Evolutionary conservation across 2,888 invertebrate genomes (phyloP), one percentile per base, ranked within the genome.

Genomic region (Synanthedon myopaeformis): DNA sequence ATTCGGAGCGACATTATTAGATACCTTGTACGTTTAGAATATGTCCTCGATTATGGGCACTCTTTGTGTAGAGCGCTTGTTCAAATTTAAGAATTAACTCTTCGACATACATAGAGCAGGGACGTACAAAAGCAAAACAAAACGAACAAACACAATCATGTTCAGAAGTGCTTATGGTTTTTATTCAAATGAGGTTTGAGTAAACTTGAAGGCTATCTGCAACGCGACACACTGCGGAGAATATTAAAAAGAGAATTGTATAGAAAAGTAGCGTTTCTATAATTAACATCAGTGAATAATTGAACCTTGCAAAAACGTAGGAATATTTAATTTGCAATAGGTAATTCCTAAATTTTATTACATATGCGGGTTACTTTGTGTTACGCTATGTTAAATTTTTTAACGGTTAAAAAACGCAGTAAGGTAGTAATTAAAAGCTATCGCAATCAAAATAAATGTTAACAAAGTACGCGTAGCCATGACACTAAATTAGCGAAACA

Each of bases 1-100:
- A 70, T 74, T 74, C 75, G 75, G 66, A 66, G 69, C 61, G 65
- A 68, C 70, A 68, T 64, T 35, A 62, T 66, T 59, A 55, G 60
- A 58, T 49, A 54, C 50, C 42, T 56, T 53, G 51, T 52, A 56
- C 56, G 51, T 55, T 51, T 54, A 52, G 13, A 42, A 12, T 23
- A 23, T 45, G 45, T 45, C 45, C 13, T 45, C 49, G 53, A 51
- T 51, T 53, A 17, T 49, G 48, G 48, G 41, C 53, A 53, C n/a
- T 12, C 41, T 52, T 23, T 52, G 41, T 51, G 52, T 50, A 54
- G 14, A 13, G 42, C 28, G 48, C 54, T 52, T 50, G 42, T 54
- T 42, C 28, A 42, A n/a, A 51, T 53, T 55, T 42, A 14, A 45
- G 11, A 6, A 45, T n/a, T 14, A 13, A 12, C 14, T 45, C 13